Percentiles rank a stretch among this genome's conserved stretches.
Evolutionary conservation across 2,113 vertebrate species (phyloP).

Genomic region (Diadophis punctatus): DNA sequence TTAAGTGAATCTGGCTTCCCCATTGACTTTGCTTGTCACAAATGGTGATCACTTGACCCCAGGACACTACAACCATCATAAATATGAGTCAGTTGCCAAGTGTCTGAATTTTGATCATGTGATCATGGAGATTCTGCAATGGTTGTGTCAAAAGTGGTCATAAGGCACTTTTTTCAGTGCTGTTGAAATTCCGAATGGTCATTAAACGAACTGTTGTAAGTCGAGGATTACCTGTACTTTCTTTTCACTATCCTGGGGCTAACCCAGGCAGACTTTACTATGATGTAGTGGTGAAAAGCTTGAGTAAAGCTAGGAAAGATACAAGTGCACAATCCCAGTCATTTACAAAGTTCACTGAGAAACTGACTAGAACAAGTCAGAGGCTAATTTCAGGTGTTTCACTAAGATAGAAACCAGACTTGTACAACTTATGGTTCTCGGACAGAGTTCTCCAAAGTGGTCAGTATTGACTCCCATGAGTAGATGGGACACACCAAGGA

Average conservation of each 20-base stretch:
- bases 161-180: background rate
- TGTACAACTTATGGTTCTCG: background rate
- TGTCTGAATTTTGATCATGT: background rate
- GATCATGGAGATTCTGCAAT: background rate
- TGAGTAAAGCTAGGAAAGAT: background rate
- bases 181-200: background rate
- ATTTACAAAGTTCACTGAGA: background rate
- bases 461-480: background rate
- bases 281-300: background rate
- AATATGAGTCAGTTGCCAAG: background rate
- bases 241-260: background rate
- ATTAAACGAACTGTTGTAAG: background rate
- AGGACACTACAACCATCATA: background rate
- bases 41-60: background rate
- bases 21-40: background rate
- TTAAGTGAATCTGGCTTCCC: background rate
- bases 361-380: background rate
- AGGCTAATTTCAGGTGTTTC: background rate
- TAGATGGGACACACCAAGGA: background rate
- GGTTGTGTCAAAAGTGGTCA: background rate
- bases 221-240: background rate
- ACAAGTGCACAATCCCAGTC: background rate
- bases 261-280: background rate
- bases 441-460: background rate
- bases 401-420: background rate